phyloP scores from a whole-genome alignment of 2,797 vertebrate genomes.

The Gallinago nigripennis region DNA sequence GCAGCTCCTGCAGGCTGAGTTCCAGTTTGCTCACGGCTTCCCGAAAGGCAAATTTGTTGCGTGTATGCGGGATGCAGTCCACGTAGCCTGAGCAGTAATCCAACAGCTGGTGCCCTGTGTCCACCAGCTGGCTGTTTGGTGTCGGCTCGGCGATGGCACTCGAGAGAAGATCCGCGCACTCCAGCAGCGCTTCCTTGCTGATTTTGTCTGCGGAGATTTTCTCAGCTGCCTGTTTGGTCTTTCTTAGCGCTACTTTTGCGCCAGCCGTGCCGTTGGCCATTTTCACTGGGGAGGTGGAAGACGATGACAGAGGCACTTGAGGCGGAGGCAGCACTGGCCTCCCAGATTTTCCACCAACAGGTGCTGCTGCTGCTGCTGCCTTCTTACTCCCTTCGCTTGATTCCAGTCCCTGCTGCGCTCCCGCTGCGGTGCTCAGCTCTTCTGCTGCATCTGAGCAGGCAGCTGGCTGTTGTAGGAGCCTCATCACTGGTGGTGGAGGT shows the following conservation, averaged over 20 bases:
- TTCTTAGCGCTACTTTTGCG: slow-evolving; percentile 88
- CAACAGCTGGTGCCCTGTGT: slow-evolving; percentile 95
- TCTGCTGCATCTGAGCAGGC: slow-evolving; percentile 75
- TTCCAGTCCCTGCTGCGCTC: slow-evolving; percentile 74
- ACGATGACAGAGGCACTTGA: slow-evolving; percentile 80
- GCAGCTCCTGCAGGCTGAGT: slow-evolving; percentile 95
- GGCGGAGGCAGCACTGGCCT: slow-evolving; percentile 82
- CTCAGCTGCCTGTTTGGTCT: slow-evolving; percentile 89
- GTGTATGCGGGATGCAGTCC: slow-evolving; percentile 96
- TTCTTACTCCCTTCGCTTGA: slow-evolving; percentile 85
- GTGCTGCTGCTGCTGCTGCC: slow-evolving; percentile 52
- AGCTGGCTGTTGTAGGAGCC: slow-evolving; percentile 84
- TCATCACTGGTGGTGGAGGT: slow-evolving; percentile 91
- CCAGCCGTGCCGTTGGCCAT: slow-evolving; percentile 90
- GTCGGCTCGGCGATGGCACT: slow-evolving; percentile 87
- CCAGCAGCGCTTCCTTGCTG: slow-evolving; percentile 93
- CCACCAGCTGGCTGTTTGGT: slow-evolving; percentile 93
- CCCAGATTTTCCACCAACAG: slow-evolving; percentile 79
- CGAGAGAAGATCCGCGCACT: slow-evolving; percentile 90
- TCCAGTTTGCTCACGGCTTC: slow-evolving; percentile 98
- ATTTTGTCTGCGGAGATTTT: slow-evolving; percentile 88
- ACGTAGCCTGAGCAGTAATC: slow-evolving; percentile 99
- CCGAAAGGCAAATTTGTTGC: slow-evolving; percentile 98
- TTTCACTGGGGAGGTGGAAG: slow-evolving; percentile 83
- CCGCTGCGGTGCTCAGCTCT: slow-evolving; percentile 60